phyloP scores from a whole-genome alignment of 1,140 invertebrate species.

The Triops longicaudatus region DNA sequence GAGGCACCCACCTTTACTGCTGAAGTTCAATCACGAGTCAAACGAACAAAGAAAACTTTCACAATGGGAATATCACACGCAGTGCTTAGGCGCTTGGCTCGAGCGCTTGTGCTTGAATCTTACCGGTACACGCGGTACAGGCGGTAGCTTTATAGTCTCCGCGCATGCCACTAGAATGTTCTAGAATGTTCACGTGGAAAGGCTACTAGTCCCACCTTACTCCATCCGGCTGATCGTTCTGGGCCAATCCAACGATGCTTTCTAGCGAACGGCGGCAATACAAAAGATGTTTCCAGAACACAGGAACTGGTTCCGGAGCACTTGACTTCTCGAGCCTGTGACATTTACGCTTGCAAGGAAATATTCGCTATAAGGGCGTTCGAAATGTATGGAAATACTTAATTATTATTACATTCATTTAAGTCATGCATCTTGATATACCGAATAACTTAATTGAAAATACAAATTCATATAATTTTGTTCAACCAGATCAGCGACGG shows the following conservation, averaged over 20 bases:
- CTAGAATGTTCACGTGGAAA: background rate
- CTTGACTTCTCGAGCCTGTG: background rate
- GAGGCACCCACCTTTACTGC: background rate
- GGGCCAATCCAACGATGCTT: background rate
- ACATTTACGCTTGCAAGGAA: background rate
- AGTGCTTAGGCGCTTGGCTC: background rate
- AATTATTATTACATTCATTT: no score
- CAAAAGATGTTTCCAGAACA: conserved; percentile 1
- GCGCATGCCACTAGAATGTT: background rate
- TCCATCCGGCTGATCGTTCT: background rate
- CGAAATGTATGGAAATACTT: no score
- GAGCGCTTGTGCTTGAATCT: background rate
- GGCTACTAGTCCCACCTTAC: background rate
- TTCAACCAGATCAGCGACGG: no score
- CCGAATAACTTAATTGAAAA: no score
- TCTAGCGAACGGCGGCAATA: background rate
- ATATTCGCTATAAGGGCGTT: no score
- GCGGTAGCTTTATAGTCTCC: background rate
- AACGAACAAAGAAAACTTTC: background rate
- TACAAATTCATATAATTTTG: no score
- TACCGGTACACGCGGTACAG: background rate
- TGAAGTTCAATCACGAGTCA: background rate
- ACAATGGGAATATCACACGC: background rate
- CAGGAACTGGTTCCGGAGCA: background rate
- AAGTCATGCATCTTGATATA: no score